Conservation (phyloP, 2,113 vertebrate genomes). For the Empidonax alnorum region DNA sequence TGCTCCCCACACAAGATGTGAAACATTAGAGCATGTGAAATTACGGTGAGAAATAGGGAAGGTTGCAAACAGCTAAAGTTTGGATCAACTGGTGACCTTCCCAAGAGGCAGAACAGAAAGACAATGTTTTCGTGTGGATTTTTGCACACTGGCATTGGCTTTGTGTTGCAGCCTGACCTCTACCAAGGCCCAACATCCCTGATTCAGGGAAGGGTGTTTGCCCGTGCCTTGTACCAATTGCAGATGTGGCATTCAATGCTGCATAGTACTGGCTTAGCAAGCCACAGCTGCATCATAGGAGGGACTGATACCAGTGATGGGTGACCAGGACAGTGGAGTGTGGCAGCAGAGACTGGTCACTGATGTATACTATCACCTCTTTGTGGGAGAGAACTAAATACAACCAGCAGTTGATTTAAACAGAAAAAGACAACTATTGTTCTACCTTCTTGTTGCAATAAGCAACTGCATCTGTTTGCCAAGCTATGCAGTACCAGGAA, state of each 20-base stretch:
- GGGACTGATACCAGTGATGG: neutral
- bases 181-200: too few relatives aligned
- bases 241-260: rapidly evolving
- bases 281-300: neutral
- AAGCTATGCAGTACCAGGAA: neutral
- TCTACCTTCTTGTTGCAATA: neutral
- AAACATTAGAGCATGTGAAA: neutral
- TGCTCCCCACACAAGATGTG: neutral
- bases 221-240: neutral
- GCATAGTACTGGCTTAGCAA: neutral
- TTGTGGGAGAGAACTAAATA: neutral
- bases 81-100: neutral
- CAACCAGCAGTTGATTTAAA: neutral
- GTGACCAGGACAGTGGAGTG: neutral
- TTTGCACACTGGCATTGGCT: rapidly evolving
- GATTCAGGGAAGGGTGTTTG: neutral
- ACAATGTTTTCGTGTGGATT: rapidly evolving
- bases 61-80: neutral
- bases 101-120: neutral
- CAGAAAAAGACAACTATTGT: neutral
- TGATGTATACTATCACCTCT: neutral
- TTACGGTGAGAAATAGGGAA: neutral
- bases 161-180: neutral
- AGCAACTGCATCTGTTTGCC: neutral
- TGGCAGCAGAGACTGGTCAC: neutral